Evolutionary conservation across 2,888 invertebrate genomes (phyloP).

Genomic region (Drosophila dives): DNA sequence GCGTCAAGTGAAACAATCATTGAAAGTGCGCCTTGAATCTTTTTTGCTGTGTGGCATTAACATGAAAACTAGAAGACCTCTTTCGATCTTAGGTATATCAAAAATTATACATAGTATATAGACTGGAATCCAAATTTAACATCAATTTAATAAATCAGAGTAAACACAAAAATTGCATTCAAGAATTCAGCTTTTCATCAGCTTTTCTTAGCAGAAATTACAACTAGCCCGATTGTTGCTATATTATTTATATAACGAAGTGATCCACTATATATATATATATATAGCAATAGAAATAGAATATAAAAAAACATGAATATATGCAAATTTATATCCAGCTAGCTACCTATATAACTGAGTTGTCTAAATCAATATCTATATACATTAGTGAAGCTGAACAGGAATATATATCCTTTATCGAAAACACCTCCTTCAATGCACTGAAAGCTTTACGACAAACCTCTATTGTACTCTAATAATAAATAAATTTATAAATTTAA

Average conservation of each 20-base stretch:
- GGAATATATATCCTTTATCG: neutral
- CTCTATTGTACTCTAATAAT: neutral
- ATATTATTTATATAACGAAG: too few relatives aligned
- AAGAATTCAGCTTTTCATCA: neutral
- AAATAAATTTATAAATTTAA: neutral
- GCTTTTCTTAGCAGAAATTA: neutral
- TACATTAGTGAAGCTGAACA: neutral
- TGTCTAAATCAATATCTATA: neutral
- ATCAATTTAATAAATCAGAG: too few relatives aligned
- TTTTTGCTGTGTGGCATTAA: neutral
- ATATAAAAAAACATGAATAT: neutral
- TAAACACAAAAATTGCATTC: neutral
- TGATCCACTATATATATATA: too few relatives aligned
- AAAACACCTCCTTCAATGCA: neutral
- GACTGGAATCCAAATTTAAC: neutral
- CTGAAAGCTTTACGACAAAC: neutral
- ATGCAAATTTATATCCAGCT: neutral
- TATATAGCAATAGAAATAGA: too few relatives aligned
- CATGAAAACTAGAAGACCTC: neutral
- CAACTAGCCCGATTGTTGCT: neutral
- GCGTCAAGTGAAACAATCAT: constrained; percentile 58
- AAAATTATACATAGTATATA: neutral
- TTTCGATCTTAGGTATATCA: neutral
- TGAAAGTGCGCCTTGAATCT: constrained; percentile 17
- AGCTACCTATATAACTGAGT: neutral